Evolutionary conservation across 2,888 invertebrate species (phyloP), one percentile per base, ranked within the genome.

Genomic region (Litoditis marina): DNA sequence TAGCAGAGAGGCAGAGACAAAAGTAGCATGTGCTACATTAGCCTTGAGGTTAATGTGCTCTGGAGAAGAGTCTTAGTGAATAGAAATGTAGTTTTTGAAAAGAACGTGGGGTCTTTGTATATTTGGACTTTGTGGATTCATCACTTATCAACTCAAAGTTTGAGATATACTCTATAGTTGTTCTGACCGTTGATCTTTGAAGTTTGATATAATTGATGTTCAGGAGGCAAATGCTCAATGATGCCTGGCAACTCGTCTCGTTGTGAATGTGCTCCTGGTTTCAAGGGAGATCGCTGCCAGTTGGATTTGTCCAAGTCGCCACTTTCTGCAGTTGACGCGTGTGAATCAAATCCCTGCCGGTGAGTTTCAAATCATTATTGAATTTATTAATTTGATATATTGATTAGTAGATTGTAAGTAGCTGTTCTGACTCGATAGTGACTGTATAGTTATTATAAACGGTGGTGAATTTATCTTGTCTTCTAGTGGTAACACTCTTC

Each of bases 11-110:
- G 57, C 57, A 57, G 57, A 54, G 54, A 57, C 32, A 27, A 46
- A 46, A 46, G 57, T 57, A 46, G 46, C 57, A 57, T 34, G 57
- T 47, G 57, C 57, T 57, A 49, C 60, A 60, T 60, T 60, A 60
- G 51, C 60, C 60, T 60, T 60, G 60, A 60, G 60, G 60, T 60
- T 60, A 60, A 60, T 60, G 60, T 51, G 60, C 60, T 60, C 34
- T 46, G 51, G 51, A 44, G 53, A 53, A 32, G 58, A 49, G 50
- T 34, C 49, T 25, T n/a, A 22, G 22, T 50, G n/a, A 19, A 30
- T 25, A 7, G 52, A 39, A 46, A 36, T 44, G 25, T 22, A 22
- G 19, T 44, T 25, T 6, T 44, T 44, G 44, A 25, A 19, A 44
- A 44, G 25, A 22, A 44, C 44, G n/a, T n/a, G n/a, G n/a, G n/a